phyloP scores from a whole-genome alignment of 2,888 invertebrate species.

The Selenia dentaria region DNA sequence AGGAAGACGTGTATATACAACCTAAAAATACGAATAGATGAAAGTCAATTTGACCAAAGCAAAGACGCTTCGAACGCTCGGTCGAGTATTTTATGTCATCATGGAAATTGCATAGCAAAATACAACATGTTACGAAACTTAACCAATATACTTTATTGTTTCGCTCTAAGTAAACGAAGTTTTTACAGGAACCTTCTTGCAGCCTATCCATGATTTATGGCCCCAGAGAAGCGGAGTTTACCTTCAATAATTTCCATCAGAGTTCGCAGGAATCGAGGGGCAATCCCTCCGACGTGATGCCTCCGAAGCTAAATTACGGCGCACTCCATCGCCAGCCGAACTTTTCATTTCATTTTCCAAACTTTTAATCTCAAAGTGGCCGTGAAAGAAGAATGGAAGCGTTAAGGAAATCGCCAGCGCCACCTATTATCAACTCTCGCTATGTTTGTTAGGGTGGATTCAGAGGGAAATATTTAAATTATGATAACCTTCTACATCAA shows the following conservation, averaged over 20 bases:
- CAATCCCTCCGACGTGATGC: conserved; percentile 55
- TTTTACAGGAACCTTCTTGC: no score
- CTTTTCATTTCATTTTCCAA: conserved; percentile 80
- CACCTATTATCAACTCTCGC: conserved; percentile 78
- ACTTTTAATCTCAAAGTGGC: conserved; percentile 84
- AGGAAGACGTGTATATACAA: no score
- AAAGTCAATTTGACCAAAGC: no score
- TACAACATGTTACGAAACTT: no score
- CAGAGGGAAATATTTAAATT: neutral
- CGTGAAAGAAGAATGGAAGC: conserved; percentile 82
- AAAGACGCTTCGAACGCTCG: no score
- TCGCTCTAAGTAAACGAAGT: no score
- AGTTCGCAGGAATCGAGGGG: conserved; percentile 21
- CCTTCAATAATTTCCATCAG: conserved; percentile 23
- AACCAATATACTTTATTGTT: no score
- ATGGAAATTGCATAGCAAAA: no score
- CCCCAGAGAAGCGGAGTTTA: conserved; percentile 15
- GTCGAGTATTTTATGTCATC: no score
- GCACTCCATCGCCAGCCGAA: conserved; percentile 52
- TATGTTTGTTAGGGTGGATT: conserved; percentile 28
- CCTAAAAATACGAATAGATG: no score
- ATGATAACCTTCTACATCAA: no score
- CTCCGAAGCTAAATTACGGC: conserved; percentile 44
- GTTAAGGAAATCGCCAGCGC: conserved; percentile 80
- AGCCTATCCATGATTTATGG: conserved; percentile 23